Evolutionary conservation across 37 sponge, comb jelly and placozoan genomes (phyloP).

Genomic region (Crambe crambe): DNA sequence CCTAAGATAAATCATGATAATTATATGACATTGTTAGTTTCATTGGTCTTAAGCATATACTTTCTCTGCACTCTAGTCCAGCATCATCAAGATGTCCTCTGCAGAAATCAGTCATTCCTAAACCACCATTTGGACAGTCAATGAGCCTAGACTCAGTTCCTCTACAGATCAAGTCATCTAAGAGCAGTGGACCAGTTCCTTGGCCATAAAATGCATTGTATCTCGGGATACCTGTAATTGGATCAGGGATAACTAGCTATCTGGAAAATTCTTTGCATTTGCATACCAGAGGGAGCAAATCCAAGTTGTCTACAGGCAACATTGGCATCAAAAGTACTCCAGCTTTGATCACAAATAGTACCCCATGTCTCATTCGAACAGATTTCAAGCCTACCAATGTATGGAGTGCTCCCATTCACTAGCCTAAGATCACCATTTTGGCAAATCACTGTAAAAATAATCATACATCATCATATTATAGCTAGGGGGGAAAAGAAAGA

Average conservation of each 20-base stretch:
- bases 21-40: too few relatives aligned
- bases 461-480: too few relatives aligned
- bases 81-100: constrained; percentile 33
- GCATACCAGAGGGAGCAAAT: constrained; percentile 6
- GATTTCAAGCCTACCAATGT: background rate
- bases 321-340: background rate
- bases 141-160: constrained; percentile 23
- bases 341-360: background rate
- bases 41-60: too few relatives aligned
- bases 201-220: constrained; percentile 33
- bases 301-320: constrained; percentile 31
- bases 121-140: constrained; percentile 22
- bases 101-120: constrained; percentile 29
- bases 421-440: constrained; percentile 4
- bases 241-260: too few relatives aligned
- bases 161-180: constrained; percentile 24
- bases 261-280: too few relatives aligned
- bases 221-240: background rate
- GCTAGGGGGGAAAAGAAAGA: too few relatives aligned
- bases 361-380: background rate
- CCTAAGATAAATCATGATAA: background rate
- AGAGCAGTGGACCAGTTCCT: constrained; percentile 21
- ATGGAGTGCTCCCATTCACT: background rate
- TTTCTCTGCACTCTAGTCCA: constrained; percentile 24
- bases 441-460: constrained; percentile 1